Conservation (phyloP, 2,797 vertebrate genomes). For the Enteromius afrohamiltoni region DNA sequence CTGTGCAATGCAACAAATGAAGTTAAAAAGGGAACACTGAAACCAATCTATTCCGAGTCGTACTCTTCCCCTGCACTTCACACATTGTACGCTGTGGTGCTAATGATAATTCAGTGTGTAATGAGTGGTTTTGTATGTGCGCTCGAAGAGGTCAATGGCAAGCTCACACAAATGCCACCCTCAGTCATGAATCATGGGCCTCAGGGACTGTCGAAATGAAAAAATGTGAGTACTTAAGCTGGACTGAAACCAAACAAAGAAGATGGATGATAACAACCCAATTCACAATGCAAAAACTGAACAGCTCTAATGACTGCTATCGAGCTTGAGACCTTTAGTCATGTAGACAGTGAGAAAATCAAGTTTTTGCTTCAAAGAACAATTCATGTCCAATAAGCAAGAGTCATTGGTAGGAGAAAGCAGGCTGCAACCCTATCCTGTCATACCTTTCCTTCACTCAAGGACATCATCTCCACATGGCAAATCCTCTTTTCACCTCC, state of each 20-base stretch:
- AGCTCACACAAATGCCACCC: constrained; percentile 45
- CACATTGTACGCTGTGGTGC: constrained; percentile 56
- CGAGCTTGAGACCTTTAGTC: constrained; percentile 24
- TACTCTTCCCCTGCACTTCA: constrained; percentile 35
- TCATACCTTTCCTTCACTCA: constrained; percentile 59
- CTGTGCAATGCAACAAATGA: constrained; percentile 54
- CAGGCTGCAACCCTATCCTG: constrained; percentile 63
- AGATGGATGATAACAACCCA: constrained; percentile 36
- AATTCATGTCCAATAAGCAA: constrained; percentile 65
- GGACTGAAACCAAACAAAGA: constrained; percentile 47
- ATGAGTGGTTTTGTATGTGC: constrained; percentile 63
- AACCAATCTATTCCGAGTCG: not conserved
- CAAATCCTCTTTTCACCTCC: constrained; percentile 49
- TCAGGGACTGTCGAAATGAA: constrained; percentile 29
- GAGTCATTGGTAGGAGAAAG: constrained; percentile 62
- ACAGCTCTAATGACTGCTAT: constrained; percentile 15
- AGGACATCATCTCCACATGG: constrained; percentile 61
- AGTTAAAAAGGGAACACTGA: not conserved
- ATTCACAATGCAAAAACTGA: constrained; percentile 28
- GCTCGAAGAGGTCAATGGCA: constrained; percentile 59
- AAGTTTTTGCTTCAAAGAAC: constrained; percentile 54
- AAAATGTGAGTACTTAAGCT: constrained; percentile 19
- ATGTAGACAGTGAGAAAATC: not conserved
- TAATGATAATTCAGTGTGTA: constrained; percentile 67
- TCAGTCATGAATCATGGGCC: constrained; percentile 58